Evolutionary conservation across 2,113 vertebrate genomes (phyloP), one percentile per base, ranked within the genome.

Genomic region (Falcunculus frontatus): DNA sequence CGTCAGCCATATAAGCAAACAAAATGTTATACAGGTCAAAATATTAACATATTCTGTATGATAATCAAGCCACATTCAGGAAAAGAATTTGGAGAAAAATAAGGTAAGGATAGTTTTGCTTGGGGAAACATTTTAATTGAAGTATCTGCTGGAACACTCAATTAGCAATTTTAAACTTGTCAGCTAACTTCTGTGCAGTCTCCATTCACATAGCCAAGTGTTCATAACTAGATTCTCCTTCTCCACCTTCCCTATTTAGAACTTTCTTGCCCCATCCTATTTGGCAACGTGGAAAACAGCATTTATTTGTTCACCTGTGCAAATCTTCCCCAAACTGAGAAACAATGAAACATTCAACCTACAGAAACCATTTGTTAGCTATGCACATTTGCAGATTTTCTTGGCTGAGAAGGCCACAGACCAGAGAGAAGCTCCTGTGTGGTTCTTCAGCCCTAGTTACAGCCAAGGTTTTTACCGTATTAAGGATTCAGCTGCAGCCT

Each of bases 11-110:
- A 49, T 16, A 55, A 84, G 8, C 10, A 77, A 84, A 77, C 3
- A 9, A 86, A 89, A 41, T 86, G 32, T 29, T 72, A 42, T 22
- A 44, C 7, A 57, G 11, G 20, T 49, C 19, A 74, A 90, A 86
- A 65, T 57, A 69, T 23, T 64, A 62, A 76, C 0, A 1, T 56
- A n/a, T 41, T 47, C 18, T 1, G 0, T 59, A n/a, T 7, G 12
- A 75, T 35, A 20, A 88, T 56, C 7, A 56, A 83, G 10, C 4
- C 13, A 68, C 4, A 20, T 65, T 53, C 32, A 84, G 20, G 64
- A 92, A 93, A 87, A 56, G 6, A 3, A 69, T 49, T 8, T 41
- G 13, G 11, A 17, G 19, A 10, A 80, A 91, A 69, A 69, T 7
- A 56, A 33, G n/a, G 9, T 18, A 22, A 77, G 9, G 5, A 59